Evolutionary conservation across 1,140 invertebrate genomes (phyloP), one percentile per base, ranked within the genome.

Genomic region (Neotoxoptera formosana): DNA sequence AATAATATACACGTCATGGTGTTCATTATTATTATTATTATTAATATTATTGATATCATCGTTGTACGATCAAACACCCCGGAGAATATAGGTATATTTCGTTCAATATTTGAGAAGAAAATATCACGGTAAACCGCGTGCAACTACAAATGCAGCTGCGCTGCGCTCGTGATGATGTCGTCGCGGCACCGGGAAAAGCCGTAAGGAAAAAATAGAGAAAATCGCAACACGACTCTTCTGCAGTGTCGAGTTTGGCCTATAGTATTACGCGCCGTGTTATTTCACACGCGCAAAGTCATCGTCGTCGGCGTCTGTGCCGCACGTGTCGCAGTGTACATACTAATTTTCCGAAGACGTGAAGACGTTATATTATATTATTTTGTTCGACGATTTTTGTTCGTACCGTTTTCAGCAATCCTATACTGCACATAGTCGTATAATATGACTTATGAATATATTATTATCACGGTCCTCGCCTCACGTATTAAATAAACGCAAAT

Each of bases 401-500:
- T 76, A 76, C 60, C n/a, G 60, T 76, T 76, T 76, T 76, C 30
- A 76, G 60, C 11, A n/a, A 76, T n/a, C 14, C 60, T 6, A 17
- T n/a, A 53, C n/a, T n/a, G n/a, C 1, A 17, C 41, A 41, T 41
- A 41, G 41, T 41, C 4, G 41, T 41, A 30, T 76, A 17, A 34
- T 17, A 34, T n/a, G 60, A n/a, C 60, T 34, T 34, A 76, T 76
- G 60, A 76, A 76, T 76, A n/a, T n/a, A n/a, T 76, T n/a, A n/a
- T 76, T 76, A 17, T 7, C 30, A 34, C 14, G 60, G 17, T 17
- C 30, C 14, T 76, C 60, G 60, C 60, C 60, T 3, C 60, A 76
- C 60, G 60, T 76, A 76, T 76, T 76, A 76, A n/a, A 76, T n/a
- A 76, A 76, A 76, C 60, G 60, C 11, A 76, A 76, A 76, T n/a